A percentile compares a stretch with the other conserved stretches of the same genome.
phyloP scores from a whole-genome alignment of 2,888 invertebrate species.

The Heliconius aoede region DNA sequence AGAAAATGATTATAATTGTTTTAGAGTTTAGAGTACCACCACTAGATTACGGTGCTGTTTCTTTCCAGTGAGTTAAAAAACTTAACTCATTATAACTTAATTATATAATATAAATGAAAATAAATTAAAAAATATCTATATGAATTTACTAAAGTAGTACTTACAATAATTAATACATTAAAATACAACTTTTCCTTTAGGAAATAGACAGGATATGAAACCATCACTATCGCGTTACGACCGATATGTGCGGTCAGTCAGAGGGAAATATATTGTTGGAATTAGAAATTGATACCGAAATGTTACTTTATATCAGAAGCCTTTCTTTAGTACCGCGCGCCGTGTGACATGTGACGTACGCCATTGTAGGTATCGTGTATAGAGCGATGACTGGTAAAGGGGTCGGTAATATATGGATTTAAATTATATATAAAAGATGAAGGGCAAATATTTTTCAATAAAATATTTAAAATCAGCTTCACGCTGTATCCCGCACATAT shows the following conservation, averaged over 20 bases:
- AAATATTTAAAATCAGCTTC: no score
- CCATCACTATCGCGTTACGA: constrained; percentile 45
- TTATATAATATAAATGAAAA: constrained; percentile 36
- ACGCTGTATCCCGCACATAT: no score
- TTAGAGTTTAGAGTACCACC: constrained; percentile 43
- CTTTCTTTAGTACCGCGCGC: constrained; percentile 42
- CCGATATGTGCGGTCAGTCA: constrained; percentile 45
- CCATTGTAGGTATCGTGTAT: constrained; percentile 3
- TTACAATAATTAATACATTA: no score
- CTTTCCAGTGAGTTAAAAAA: constrained; percentile 30
- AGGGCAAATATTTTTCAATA: neutral
- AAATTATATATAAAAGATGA: neutral
- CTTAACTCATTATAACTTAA: neutral
- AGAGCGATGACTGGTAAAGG: constrained; percentile 16
- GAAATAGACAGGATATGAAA: constrained; percentile 45
- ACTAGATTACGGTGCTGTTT: constrained; percentile 40
- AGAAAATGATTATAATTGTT: constrained; percentile 43
- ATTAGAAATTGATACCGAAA: constrained; percentile 45
- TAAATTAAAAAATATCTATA: neutral
- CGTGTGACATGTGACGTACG: constrained; percentile 13
- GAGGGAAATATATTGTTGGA: constrained; percentile 45
- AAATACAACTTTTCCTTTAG: constrained; percentile 30
- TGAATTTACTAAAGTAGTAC: neutral
- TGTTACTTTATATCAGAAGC: constrained; percentile 46
- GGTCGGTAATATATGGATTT: constrained; percentile 7